These are phyloP conservation scores for Melanotaenia nigrans DNA, from an alignment of 2,797 vertebrate genomes.

Conservation along the genomic window DNA sequence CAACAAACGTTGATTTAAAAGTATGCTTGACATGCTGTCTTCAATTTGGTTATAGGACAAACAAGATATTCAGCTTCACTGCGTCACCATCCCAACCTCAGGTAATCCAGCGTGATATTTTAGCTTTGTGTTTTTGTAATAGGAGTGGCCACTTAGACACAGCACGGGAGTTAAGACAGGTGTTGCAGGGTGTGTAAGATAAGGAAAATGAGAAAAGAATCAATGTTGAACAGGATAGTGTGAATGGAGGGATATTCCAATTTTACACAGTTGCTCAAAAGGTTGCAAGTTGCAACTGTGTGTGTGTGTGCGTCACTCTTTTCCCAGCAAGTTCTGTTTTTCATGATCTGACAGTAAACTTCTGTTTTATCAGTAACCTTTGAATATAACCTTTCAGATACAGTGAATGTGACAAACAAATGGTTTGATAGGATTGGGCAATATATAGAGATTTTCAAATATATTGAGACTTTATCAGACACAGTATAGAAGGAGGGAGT, in stretches of 20 bases:
- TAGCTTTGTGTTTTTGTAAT: not conserved
- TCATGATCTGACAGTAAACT: not conserved
- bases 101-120: constrained; percentile 76
- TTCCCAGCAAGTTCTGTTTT: constrained; percentile 8
- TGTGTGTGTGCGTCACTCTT: not conserved
- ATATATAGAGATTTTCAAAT: too few relatives aligned
- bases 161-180: not conserved
- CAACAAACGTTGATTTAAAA: not conserved
- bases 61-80: constrained; percentile 89
- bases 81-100: constrained; percentile 96
- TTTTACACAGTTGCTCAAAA: not conserved
- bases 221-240: not conserved
- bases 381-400: not conserved
- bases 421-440: not conserved
- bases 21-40: constrained; percentile 15
- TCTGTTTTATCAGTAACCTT: not conserved
- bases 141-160: not conserved
- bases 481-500: too few relatives aligned
- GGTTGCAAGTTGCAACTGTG: not conserved
- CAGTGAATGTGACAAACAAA: not conserved
- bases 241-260: not conserved
- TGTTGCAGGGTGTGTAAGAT: not conserved
- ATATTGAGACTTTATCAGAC: too few relatives aligned
- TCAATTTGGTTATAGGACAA: constrained; percentile 82
- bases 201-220: not conserved